Conservation (phyloP, 2,113 vertebrate genomes). For the Boulengeromyrus knoepffleri region DNA sequence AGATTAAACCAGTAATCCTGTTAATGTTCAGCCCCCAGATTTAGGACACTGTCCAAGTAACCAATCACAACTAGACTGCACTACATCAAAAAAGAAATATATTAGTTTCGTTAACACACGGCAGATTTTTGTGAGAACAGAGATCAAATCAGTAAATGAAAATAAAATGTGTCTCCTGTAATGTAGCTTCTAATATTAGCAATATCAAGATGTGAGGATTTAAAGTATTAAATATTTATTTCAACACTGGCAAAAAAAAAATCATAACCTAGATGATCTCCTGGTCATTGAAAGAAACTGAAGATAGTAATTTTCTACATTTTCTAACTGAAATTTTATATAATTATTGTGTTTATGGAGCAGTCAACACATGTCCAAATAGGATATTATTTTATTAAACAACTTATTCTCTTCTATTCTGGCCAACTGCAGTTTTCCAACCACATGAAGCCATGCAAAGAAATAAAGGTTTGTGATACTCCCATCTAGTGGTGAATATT, state of each 20-base stretch:
- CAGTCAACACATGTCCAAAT: neutral
- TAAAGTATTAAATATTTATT: neutral
- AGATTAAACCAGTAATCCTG: neutral
- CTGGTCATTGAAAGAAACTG: neutral
- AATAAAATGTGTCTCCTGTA: neutral
- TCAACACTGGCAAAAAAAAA: neutral
- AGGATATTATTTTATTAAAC: neutral
- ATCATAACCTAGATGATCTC: neutral
- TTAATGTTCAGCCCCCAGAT: neutral
- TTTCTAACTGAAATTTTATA: neutral
- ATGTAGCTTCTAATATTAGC: neutral
- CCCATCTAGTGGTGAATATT: constrained; percentile 15
- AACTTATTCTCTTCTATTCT: neutral
- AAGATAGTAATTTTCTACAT: no score
- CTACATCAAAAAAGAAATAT: neutral
- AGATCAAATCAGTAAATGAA: neutral
- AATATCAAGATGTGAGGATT: neutral
- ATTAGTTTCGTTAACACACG: neutral
- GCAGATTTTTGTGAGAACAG: neutral
- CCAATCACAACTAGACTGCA: neutral
- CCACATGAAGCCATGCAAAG: neutral
- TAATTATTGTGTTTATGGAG: neutral
- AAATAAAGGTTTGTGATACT: neutral
- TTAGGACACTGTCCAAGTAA: neutral
- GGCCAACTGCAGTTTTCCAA: neutral